phyloP scores from a whole-genome alignment of 2,797 vertebrate species.

The Choloepus didactylus region DNA sequence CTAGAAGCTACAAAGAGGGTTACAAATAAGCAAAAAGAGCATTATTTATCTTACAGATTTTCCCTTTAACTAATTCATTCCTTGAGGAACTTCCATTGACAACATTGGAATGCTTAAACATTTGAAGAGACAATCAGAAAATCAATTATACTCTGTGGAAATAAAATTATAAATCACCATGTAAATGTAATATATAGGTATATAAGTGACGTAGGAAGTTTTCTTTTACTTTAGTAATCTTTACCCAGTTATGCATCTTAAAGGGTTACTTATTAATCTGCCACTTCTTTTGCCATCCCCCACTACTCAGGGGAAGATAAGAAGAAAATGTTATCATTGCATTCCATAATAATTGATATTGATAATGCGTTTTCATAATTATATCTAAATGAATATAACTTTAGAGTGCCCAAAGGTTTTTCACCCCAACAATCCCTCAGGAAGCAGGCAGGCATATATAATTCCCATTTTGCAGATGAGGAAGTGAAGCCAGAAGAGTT shows the following conservation, averaged over 20 bases:
- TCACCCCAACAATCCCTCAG: neutral
- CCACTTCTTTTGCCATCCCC: neutral
- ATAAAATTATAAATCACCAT: neutral
- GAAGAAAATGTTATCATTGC: neutral
- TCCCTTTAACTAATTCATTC: neutral
- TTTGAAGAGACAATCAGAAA: constrained; percentile 7
- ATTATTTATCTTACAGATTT: neutral
- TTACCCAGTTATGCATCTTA: neutral
- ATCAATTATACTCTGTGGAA: neutral
- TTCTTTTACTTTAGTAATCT: neutral
- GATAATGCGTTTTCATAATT: neutral
- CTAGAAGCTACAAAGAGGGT: neutral
- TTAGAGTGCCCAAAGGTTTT: neutral
- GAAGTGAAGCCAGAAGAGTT: neutral
- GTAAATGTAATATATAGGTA: neutral
- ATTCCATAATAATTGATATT: neutral
- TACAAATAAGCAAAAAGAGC: neutral
- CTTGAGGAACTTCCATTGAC: neutral
- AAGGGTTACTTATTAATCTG: neutral
- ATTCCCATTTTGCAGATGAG: too few relatives aligned
- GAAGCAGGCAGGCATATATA: neutral
- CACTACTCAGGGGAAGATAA: neutral
- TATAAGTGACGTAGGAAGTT: neutral
- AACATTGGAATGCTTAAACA: neutral
- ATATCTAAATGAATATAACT: neutral